Conservation (phyloP, 2,888 invertebrate species). For the Uloborus plumipes region DNA sequence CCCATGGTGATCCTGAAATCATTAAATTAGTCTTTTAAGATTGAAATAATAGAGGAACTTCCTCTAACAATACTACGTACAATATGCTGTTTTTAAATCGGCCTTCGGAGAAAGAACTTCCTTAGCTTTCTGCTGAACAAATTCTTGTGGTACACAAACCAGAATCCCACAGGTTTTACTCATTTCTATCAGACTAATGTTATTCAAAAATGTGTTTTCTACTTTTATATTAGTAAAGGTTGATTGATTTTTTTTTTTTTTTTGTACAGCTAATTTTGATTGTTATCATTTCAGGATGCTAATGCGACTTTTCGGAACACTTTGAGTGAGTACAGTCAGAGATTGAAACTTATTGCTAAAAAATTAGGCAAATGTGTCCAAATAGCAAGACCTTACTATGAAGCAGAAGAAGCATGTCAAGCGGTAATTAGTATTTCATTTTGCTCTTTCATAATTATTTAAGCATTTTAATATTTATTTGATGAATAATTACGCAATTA, state of each 20-base stretch:
- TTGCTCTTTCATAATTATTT: not conserved
- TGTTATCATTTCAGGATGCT: slow-evolving; percentile 80
- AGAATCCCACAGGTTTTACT: no score
- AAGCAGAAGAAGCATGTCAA: slow-evolving; percentile 81
- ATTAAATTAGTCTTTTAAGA: no score
- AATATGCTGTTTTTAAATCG: no score
- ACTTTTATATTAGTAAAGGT: no score
- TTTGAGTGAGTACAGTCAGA: slow-evolving; percentile 85
- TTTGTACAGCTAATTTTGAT: not conserved
- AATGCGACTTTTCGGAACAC: slow-evolving; percentile 90
- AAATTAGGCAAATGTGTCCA: slow-evolving; percentile 87
- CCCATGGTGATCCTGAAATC: no score
- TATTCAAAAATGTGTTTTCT: no score
- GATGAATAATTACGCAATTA: not conserved
- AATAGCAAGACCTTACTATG: slow-evolving; percentile 90
- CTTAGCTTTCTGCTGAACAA: no score
- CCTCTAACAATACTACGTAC: no score
- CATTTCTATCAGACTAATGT: no score
- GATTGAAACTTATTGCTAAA: slow-evolving; percentile 83
- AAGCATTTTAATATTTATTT: not conserved
- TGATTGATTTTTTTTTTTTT: not conserved
- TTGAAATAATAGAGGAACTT: no score
- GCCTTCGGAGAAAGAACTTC: no score
- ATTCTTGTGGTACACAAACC: no score
- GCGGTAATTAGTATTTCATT: slow-evolving; percentile 32